Evolutionary conservation across 2,113 vertebrate genomes (phyloP), one percentile per base, ranked within the genome.

Genomic region (Ursus arctos): DNA sequence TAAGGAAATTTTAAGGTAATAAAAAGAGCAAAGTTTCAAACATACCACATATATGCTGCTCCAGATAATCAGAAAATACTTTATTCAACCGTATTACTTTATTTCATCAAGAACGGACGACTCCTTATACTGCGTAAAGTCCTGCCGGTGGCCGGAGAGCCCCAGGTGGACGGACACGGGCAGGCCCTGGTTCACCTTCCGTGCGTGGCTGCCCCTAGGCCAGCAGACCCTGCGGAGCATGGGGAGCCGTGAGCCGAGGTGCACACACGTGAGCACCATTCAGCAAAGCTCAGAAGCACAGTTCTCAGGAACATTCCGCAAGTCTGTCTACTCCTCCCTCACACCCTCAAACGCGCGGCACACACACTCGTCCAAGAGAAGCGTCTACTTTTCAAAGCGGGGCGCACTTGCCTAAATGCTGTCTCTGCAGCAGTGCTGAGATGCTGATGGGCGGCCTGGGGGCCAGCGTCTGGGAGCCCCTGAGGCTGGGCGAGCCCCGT

Each of bases 361-460:
- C 36, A 22, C 71, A 15, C 13, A 4, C 2, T 2, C 67, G 55
- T 92, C 40, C n/a, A 71, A 55, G 40, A 47, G 5, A 47, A 81
- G 36, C 3, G 0, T 12, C 69, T 69, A 10, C 72, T 1, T 0
- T 24, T 33, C 6, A 7, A 43, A 12, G 79, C 61, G 69, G 7
- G 26, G 55, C 72, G 13, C 5, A 97, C 99, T 98, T 98, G 91
- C 99, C 98, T 98, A 91, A 31, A 74, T 88, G 90, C 6, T 98
- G 98, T 59, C 98, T 98, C 96, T 98, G 98, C 72, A 99, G 97
- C 83, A 98, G 96, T 26, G 96, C 97, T 0, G 98, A 74, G 95
- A 99, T 95, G 88, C 98, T 99, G 94, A 99, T 98, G 21, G 98
- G 99, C 0, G 88, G 97, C 81, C 98, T 98, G 49, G 96, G 67